A percentile compares a stretch with the other conserved stretches of the same genome.
phyloP scores from a whole-genome alignment of 2,113 vertebrate species.

The Gasterosteus nipponicus region DNA sequence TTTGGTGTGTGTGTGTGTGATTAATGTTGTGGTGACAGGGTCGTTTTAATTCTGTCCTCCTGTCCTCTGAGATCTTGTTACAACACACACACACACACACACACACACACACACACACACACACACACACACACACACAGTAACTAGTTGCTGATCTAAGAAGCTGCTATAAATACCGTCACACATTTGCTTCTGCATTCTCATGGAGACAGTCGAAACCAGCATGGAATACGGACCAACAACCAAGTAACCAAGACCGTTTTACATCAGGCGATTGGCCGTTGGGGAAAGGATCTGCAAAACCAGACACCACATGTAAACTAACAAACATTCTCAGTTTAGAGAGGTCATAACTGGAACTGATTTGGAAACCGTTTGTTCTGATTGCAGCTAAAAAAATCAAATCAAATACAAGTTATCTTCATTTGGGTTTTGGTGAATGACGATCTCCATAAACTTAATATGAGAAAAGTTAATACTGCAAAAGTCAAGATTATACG shows the following conservation, averaged over 20 bases:
- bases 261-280: slow-evolving; percentile 40
- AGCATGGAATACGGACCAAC: slow-evolving; percentile 19
- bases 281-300: slow-evolving; percentile 20
- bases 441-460: background rate
- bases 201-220: slow-evolving; percentile 35
- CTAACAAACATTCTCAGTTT: slow-evolving; percentile 11
- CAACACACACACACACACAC: slow-evolving; percentile 24
- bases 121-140: slow-evolving; percentile 33
- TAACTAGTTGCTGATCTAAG: slow-evolving; percentile 63
- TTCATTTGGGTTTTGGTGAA: background rate
- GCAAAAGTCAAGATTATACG: background rate
- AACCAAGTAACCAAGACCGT: slow-evolving; percentile 10
- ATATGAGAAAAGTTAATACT: too few relatives aligned
- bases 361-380: background rate
- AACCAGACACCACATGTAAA: slow-evolving; percentile 3
- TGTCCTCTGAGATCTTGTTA: slow-evolving; percentile 63
- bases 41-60: slow-evolving; percentile 61
- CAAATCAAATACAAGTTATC: background rate
- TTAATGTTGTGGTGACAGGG: slow-evolving; percentile 59
- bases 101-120: slow-evolving; percentile 21
- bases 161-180: slow-evolving; percentile 69
- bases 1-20: slow-evolving; percentile 27
- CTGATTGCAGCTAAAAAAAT: background rate
- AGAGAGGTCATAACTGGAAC: background rate
- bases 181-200: slow-evolving; percentile 52